A percentile compares a stretch with the other conserved stretches of the same genome.
These are phyloP conservation scores for Euura saliciscinereae DNA, from an alignment of 1,140 invertebrate genomes.

Conservation along the genomic window DNA sequence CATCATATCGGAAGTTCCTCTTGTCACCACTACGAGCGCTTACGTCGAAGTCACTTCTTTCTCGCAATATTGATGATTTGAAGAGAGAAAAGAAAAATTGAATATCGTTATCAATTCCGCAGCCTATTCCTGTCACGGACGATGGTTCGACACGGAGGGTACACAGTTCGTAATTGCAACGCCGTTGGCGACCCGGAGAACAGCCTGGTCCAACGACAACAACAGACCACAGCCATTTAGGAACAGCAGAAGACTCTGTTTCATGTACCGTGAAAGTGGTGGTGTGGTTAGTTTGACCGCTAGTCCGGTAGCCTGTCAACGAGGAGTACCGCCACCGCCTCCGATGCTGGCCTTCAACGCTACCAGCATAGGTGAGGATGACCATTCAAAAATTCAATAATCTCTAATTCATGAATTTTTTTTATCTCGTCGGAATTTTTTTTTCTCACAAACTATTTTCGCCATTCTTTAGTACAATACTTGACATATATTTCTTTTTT, in stretches of 20 bases:
- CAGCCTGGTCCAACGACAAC: slow-evolving; percentile 46
- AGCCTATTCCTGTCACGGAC: slow-evolving; percentile 87
- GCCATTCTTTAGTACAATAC: not conserved
- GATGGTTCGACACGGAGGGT: slow-evolving; percentile 73
- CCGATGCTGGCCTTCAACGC: slow-evolving; percentile 63
- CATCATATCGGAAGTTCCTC: slow-evolving; percentile 25
- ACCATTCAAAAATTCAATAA: slow-evolving; percentile 8
- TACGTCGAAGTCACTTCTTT: slow-evolving; percentile 13
- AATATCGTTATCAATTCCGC: slow-evolving; percentile 17
- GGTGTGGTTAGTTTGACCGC: slow-evolving; percentile 61
- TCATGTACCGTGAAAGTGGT: slow-evolving; percentile 62
- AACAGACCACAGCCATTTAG: slow-evolving; percentile 54
- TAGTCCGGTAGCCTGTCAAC: slow-evolving; percentile 60
- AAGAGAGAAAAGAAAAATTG: not conserved
- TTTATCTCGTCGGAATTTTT: not conserved
- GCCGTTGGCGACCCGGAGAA: slow-evolving; percentile 63
- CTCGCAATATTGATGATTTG: not conserved
- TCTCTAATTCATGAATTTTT: slow-evolving; percentile 5
- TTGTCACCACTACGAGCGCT: no score
- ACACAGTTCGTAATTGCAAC: slow-evolving; percentile 80
- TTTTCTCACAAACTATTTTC: not conserved
- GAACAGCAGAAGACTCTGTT: slow-evolving; percentile 62
- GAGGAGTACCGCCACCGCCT: slow-evolving; percentile 54
- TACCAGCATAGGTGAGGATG: slow-evolving; percentile 61
- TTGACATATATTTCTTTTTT: no score